Percentiles rank a stretch among this genome's conserved stretches.
phyloP scores from a whole-genome alignment of 2,797 vertebrate species.

The Pseudochromis fuscus region DNA sequence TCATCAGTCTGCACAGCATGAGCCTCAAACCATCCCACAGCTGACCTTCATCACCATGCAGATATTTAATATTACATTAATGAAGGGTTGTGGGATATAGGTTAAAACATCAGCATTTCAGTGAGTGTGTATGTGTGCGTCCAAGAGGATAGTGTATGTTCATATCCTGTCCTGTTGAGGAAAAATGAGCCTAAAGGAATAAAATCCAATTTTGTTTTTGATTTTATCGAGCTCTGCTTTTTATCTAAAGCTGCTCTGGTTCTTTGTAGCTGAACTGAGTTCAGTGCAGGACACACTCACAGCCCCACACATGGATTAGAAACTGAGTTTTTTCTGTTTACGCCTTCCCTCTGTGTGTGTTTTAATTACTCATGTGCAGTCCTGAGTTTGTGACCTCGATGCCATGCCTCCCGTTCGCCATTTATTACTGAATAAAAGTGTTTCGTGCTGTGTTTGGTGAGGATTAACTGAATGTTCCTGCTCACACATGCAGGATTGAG shows the following conservation, averaged over 20 bases:
- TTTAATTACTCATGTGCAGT: constrained; percentile 27
- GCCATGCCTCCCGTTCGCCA: constrained; percentile 9
- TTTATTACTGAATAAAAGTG: constrained; percentile 26
- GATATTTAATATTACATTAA: not conserved
- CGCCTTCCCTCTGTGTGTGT: not conserved
- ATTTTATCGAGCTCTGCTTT: constrained; percentile 45
- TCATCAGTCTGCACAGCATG: not conserved
- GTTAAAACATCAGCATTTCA: not conserved
- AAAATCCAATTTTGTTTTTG: constrained; percentile 51
- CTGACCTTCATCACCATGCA: not conserved
- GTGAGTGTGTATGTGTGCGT: not conserved
- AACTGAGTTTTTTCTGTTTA: not conserved
- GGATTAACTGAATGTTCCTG: constrained; percentile 50
- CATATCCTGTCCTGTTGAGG: constrained; percentile 60
- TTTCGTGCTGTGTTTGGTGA: constrained; percentile 42
- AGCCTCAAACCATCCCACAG: not conserved
- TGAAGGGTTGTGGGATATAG: not conserved
- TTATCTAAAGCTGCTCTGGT: constrained; percentile 16
- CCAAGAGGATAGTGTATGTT: constrained; percentile 41
- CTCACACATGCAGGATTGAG: constrained; percentile 47
- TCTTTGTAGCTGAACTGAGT: too few relatives aligned
- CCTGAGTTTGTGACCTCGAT: constrained; percentile 4
- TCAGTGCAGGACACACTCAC: not conserved
- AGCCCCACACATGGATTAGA: not conserved
- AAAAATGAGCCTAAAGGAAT: constrained; percentile 70